A percentile compares a stretch with the other conserved stretches of the same genome.
Conservation (phyloP, 2,113 vertebrate genomes). For the Henicopernis longicauda region DNA sequence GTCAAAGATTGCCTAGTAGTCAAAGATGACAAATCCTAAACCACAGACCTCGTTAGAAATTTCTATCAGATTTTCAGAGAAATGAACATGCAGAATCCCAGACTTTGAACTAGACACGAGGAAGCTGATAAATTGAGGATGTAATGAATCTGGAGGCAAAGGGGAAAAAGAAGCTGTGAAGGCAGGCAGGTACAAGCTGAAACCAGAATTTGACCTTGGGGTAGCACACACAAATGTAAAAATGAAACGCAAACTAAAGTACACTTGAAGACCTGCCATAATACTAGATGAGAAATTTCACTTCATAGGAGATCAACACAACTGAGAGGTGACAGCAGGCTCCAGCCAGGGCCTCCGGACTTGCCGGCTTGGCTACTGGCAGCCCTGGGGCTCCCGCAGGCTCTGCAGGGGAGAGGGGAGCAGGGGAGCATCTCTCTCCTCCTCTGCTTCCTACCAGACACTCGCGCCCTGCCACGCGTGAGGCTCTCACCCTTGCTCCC, state of each 20-base stretch:
- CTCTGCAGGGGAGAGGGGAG: background rate
- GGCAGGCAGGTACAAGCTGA: background rate
- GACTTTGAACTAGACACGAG: background rate
- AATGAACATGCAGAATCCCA: background rate
- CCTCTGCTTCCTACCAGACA: background rate
- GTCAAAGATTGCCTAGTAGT: background rate
- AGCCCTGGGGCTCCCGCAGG: background rate
- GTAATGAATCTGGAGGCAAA: background rate
- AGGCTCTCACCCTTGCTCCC: background rate
- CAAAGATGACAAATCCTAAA: background rate
- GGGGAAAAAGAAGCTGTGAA: background rate
- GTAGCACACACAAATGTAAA: background rate
- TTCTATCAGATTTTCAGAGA: background rate
- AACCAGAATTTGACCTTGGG: too few relatives aligned
- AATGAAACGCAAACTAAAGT: background rate
- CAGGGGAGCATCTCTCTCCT: background rate
- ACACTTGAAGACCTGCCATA: background rate
- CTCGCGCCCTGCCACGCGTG: rapidly evolving
- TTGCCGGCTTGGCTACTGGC: background rate
- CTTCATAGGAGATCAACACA: background rate
- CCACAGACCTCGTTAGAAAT: background rate
- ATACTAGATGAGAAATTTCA: background rate
- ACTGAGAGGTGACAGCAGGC: background rate
- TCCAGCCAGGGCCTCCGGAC: background rate
- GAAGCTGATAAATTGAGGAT: background rate